Evolutionary conservation across 1,140 invertebrate genomes (phyloP).

Genomic region (Gonatopus flavifemur): DNA sequence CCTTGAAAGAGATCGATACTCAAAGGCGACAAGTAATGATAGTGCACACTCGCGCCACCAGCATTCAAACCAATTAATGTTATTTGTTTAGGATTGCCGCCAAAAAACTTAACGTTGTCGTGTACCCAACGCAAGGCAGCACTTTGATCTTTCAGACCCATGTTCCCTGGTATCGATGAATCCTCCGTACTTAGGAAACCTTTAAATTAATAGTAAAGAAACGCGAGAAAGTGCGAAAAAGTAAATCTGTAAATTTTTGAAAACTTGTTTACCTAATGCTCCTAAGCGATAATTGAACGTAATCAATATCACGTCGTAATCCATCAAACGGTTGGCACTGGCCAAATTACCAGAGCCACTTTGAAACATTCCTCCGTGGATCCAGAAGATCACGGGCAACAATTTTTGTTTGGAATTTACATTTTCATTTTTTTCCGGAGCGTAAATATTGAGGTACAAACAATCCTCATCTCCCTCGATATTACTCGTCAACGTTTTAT

Average conservation of each 20-base stretch:
- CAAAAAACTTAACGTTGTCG: conserved; percentile 61
- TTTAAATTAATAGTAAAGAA: conserved; percentile 19
- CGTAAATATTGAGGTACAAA: conserved; percentile 64
- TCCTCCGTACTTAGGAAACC: conserved; percentile 63
- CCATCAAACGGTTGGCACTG: conserved; percentile 64
- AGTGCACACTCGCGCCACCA: conserved; percentile 61
- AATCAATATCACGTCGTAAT: conserved; percentile 64
- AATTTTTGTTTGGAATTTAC: conserved; percentile 2
- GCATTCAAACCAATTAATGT: conserved; percentile 60
- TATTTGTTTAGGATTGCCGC: conserved; percentile 58
- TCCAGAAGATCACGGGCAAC: conserved; percentile 48
- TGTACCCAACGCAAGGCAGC: conserved; percentile 64
- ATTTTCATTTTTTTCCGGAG: conserved; percentile 39
- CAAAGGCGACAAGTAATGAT: conserved; percentile 63
- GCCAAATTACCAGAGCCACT: conserved; percentile 51
- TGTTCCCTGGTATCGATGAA: conserved; percentile 60
- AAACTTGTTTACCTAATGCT: conserved; percentile 54
- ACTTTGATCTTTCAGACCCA: conserved; percentile 66
- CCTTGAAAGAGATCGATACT: conserved; percentile 50
- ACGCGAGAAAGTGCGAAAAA: not conserved
- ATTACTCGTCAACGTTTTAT: not conserved
- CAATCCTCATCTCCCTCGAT: conserved; percentile 61
- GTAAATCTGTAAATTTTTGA: not conserved
- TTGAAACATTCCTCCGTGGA: conserved; percentile 50
- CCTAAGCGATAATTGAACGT: conserved; percentile 68